Evolutionary conservation across 2,113 vertebrate genomes (phyloP).

Genomic region (Gracilinanus agilis): DNA sequence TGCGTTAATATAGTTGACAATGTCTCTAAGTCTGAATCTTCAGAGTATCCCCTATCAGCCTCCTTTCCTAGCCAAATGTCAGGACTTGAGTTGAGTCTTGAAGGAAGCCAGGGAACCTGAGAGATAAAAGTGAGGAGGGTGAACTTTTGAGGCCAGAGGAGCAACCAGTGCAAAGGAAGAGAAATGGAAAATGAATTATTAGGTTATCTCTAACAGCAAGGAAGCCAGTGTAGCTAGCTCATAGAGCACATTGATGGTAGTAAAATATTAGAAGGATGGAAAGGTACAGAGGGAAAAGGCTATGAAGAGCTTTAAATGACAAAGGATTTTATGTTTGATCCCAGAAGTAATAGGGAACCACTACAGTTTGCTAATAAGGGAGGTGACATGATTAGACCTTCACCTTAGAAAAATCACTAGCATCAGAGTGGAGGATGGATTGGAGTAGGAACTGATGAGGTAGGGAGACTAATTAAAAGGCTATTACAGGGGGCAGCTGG

Average conservation of each 20-base stretch:
- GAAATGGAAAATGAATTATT: background rate
- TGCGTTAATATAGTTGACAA: too few relatives aligned
- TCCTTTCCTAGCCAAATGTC: too few relatives aligned
- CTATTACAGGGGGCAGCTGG: too few relatives aligned
- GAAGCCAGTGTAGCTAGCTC: background rate
- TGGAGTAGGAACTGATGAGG: background rate
- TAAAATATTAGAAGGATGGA: background rate
- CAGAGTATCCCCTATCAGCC: too few relatives aligned
- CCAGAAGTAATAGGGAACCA: background rate
- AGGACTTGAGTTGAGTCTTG: background rate
- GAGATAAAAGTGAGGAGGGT: background rate
- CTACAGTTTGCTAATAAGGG: background rate
- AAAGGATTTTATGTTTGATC: background rate
- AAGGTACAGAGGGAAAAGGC: background rate
- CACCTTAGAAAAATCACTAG: background rate
- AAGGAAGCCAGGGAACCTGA: background rate
- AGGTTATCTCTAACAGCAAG: background rate
- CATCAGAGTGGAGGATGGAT: background rate
- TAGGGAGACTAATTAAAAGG: background rate
- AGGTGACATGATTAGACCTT: background rate
- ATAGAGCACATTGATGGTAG: background rate
- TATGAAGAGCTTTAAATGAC: background rate
- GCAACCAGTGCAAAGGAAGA: background rate
- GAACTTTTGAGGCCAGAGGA: background rate
- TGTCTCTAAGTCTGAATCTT: too few relatives aligned